Evolutionary conservation across 2,113 vertebrate genomes (phyloP), one percentile per base, ranked within the genome.

Genomic region (Solea senegalensis): DNA sequence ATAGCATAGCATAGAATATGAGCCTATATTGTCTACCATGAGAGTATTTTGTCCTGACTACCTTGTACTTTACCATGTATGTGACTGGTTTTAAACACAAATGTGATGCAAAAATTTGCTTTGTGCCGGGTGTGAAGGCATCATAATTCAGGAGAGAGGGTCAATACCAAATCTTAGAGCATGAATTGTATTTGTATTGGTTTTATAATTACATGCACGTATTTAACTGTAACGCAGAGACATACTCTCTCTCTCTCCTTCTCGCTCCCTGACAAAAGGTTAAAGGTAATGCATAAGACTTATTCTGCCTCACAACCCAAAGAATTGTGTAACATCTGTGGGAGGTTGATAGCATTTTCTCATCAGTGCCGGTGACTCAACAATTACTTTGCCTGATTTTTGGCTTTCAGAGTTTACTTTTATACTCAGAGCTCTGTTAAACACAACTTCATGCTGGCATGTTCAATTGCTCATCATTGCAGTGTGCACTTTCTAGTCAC

Each of bases 311-410:
- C 27, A 14, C 26, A 44, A 12, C 67, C n/a, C 63, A 69, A 68
- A 65, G 34, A 62, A 54, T 50, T 39, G 11, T 15, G 21, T 67
- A 68, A 34, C 49, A 61, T 71, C 77, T 68, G 71, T 45, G 14
- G 72, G 72, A 65, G 83, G 69, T 45, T 78, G 65, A 74, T 79
- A 48, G 59, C 51, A 21, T 69, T 56, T 63, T 53, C 51, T 81
- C 72, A 83, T 88, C 77, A 83, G 76, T 81, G 75, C 58, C 21
- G 12, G 40, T 55, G 62, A 78, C 51, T 81, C 78, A 41, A 59
- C 16, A 15, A 71, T 76, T 62, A 39, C 69, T 73, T 34, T 53
- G 58, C 45, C 49, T 71, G 68, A 49, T 28, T 45, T 69, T 9
- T 51, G 56, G 62, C 79, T 80, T 72, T 72, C 44, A 72, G 26